phyloP scores from a whole-genome alignment of 2,888 invertebrate genomes.

The Pediacus dermestoides region DNA sequence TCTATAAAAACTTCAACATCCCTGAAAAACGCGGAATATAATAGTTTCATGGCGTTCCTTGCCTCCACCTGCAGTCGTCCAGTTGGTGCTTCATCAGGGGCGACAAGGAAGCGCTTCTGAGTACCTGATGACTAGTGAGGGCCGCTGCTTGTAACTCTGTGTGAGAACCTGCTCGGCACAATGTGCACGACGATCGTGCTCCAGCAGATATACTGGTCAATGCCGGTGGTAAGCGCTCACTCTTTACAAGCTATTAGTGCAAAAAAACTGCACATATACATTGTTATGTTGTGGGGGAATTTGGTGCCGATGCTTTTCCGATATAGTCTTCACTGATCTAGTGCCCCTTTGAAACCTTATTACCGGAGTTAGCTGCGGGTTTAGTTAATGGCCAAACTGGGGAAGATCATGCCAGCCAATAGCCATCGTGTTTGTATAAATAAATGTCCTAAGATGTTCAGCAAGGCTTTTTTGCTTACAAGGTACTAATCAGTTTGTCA shows the following conservation, averaged over 20 bases:
- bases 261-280: slow-evolving; percentile 29
- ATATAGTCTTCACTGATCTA: too few species aligned
- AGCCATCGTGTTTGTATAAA: too few species aligned
- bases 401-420: too few species aligned
- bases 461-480: too few species aligned
- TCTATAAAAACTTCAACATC: slow-evolving; percentile 22
- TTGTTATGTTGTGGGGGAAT: slow-evolving; percentile 32
- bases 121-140: slow-evolving; percentile 24
- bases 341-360: slow-evolving; percentile 31
- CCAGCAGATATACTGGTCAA: slow-evolving; percentile 43
- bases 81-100: slow-evolving; percentile 18
- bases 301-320: slow-evolving; percentile 30
- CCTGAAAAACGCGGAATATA: slow-evolving; percentile 36
- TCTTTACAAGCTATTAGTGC: slow-evolving; percentile 38
- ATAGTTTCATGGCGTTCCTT: slow-evolving; percentile 35
- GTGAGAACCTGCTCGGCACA: slow-evolving; percentile 43
- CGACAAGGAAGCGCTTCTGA: slow-evolving; percentile 10
- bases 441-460: too few species aligned
- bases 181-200: slow-evolving; percentile 44
- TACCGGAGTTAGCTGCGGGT: too few species aligned
- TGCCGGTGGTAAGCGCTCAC: slow-evolving; percentile 44
- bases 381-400: too few species aligned
- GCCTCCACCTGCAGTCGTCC: slow-evolving; percentile 30
- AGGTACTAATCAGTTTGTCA: too few species aligned
- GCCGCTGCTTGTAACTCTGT: slow-evolving; percentile 34